phyloP scores from a whole-genome alignment of 1,140 invertebrate species.

The Drosophila leontia region DNA sequence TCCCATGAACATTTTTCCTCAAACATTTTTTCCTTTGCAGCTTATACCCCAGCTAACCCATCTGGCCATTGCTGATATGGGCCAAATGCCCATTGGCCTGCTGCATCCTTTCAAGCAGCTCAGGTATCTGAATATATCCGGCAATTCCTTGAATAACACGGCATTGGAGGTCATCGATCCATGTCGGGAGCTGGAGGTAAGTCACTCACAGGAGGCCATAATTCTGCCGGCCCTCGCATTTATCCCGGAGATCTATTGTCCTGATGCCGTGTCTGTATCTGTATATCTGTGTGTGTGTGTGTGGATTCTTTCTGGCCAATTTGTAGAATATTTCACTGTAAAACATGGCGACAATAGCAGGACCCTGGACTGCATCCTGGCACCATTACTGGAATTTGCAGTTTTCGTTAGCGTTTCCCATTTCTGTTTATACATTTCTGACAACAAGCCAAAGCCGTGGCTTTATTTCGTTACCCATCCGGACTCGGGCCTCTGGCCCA shows the following conservation, averaged over 20 bases:
- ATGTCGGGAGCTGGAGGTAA: conserved; percentile 82
- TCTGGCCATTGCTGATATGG: conserved; percentile 87
- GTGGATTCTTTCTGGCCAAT: conserved; percentile 63
- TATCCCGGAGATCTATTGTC: conserved; percentile 44
- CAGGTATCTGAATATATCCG: conserved; percentile 87
- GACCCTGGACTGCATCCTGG: conserved; percentile 6
- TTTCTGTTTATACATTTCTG: conserved; percentile 51
- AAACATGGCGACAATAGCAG: conserved; percentile 40
- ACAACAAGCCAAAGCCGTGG: conserved; percentile 48
- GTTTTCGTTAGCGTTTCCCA: conserved; percentile 55
- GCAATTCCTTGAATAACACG: conserved; percentile 85
- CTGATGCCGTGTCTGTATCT: conserved; percentile 2
- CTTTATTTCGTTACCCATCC: conserved; percentile 28
- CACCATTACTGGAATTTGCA: conserved; percentile 52
- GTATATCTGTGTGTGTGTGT: neutral
- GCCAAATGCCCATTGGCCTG: conserved; percentile 85
- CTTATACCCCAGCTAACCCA: conserved; percentile 86
- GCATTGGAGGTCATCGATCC: conserved; percentile 83
- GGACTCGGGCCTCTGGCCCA: neutral
- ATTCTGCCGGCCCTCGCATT: conserved; percentile 24
- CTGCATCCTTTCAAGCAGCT: conserved; percentile 86
- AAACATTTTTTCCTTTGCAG: conserved; percentile 65
- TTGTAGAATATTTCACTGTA: conserved; percentile 62
- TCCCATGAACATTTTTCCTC: neutral
- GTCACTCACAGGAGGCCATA: conserved; percentile 37